Conservation (phyloP, 2,797 vertebrate genomes). For the Liparis tanakae region DNA sequence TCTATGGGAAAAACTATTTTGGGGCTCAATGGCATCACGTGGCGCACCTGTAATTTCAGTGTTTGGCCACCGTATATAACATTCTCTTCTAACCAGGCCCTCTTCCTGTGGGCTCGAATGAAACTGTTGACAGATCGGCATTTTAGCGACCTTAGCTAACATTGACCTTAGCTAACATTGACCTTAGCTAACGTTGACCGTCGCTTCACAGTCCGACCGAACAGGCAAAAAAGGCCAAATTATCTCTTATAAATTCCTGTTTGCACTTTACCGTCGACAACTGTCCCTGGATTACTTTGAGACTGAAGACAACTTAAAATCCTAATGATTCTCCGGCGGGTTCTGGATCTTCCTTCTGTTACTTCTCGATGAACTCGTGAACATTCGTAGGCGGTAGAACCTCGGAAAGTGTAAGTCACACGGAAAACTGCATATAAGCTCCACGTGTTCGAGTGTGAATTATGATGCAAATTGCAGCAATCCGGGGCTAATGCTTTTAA, state of each 20-base stretch:
- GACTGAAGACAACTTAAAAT: not conserved
- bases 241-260: not conserved
- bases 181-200: not conserved
- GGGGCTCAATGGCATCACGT: no score
- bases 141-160: not conserved
- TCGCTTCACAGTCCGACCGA: not conserved
- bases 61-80: no score
- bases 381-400: not conserved
- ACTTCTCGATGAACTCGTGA: not conserved
- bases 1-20: no score
- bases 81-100: no score
- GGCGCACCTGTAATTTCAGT: no score
- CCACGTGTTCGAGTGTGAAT: not conserved
- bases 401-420: not conserved
- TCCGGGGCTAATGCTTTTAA: not conserved
- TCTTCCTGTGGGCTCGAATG: not conserved
- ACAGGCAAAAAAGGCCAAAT: not conserved
- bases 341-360: not conserved
- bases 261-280: not conserved
- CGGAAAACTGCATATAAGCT: not conserved
- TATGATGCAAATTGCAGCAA: slow-evolving; percentile 9
- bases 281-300: not conserved
- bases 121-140: not conserved
- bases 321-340: not conserved
- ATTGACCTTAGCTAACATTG: not conserved